A percentile compares a stretch with the other conserved stretches of the same genome.
These are phyloP conservation scores for Halcyon chelicuti DNA, from an alignment of 2,797 vertebrate species.

Conservation along the genomic window DNA sequence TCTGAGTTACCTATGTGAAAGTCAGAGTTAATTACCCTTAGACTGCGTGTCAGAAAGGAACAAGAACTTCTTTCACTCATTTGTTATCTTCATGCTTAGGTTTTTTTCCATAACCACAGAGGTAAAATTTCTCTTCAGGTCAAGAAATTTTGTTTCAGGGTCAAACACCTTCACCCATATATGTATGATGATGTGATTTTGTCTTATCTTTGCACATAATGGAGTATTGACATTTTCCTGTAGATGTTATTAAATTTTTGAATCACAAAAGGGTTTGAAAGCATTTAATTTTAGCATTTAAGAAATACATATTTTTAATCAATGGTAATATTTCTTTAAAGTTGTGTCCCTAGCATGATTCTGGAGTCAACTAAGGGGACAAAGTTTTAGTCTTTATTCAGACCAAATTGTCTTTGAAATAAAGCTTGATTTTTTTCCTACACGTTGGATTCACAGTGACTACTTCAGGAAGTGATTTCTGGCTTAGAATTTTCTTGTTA, in stretches of 20 bases:
- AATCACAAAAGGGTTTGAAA: not conserved
- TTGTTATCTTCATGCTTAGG: not conserved
- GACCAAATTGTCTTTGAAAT: not conserved
- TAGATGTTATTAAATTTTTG: not conserved
- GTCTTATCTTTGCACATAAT: not conserved
- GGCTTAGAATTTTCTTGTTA: not conserved
- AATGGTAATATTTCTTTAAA: not conserved
- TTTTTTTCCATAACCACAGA: not conserved
- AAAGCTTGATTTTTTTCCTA: not conserved
- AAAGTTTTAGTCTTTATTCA: not conserved
- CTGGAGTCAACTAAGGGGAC: not conserved
- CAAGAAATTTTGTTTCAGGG: not conserved
- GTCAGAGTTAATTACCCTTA: not conserved
- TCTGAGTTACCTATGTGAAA: not conserved
- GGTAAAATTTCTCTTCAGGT: not conserved
- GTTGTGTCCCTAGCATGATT: not conserved
- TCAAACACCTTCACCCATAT: not conserved
- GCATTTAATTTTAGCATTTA: not conserved
- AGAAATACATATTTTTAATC: not conserved
- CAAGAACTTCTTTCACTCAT: not conserved
- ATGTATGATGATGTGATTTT: not conserved
- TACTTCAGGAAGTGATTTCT: not conserved
- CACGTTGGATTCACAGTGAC: not conserved
- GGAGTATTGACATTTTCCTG: not conserved
- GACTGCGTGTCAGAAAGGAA: not conserved